Evolutionary conservation across 2,888 invertebrate genomes (phyloP).

Genomic region (Acrocyrtus sp.): DNA sequence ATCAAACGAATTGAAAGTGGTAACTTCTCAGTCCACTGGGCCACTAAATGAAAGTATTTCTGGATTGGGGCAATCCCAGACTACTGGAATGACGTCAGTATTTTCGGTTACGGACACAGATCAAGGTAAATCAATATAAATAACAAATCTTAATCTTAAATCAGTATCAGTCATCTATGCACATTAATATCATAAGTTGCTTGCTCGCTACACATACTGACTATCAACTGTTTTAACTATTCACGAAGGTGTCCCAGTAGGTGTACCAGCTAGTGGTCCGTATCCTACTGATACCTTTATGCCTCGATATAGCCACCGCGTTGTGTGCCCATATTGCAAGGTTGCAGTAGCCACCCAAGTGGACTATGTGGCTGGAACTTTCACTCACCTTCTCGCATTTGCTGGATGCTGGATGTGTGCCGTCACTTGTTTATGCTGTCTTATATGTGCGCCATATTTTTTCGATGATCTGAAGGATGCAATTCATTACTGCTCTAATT

Average conservation of each 20-base stretch:
- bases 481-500: slow-evolving; percentile 20
- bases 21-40: not conserved
- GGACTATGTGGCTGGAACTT: slow-evolving; percentile 5
- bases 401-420: slow-evolving; percentile 25
- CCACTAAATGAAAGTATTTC: not conserved
- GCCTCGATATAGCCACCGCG: slow-evolving; percentile 5
- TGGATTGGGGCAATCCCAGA: not conserved
- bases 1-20: not conserved
- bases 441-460: slow-evolving; percentile 19
- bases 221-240: not conserved
- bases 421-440: not conserved
- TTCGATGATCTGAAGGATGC: slow-evolving; percentile 22
- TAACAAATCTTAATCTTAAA: not conserved
- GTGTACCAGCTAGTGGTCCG: not conserved
- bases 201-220: too few relatives aligned
- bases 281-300: not conserved
- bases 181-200: too few relatives aligned
- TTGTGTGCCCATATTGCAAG: slow-evolving; percentile 26
- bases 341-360: not conserved
- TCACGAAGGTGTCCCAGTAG: not conserved
- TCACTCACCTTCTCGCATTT: slow-evolving; percentile 18
- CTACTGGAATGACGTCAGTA: slow-evolving; percentile 2
- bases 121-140: not conserved
- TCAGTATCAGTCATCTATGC: not conserved
- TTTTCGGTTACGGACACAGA: too few relatives aligned